These are phyloP conservation scores for Idaea biselata DNA, from an alignment of 2,888 invertebrate species.

Conservation along the genomic window DNA sequence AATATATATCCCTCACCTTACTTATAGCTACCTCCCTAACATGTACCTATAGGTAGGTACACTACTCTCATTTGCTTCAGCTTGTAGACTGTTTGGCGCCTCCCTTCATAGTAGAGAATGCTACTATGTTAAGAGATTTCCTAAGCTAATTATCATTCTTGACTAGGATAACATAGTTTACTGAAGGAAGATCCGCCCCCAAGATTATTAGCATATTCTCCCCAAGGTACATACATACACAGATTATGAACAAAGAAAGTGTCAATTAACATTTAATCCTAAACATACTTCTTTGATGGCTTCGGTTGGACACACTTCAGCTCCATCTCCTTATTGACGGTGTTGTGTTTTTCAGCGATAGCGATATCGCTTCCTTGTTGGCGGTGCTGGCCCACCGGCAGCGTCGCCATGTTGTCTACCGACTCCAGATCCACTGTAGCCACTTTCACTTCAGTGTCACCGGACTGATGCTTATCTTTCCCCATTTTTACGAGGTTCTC, in stretches of 20 bases:
- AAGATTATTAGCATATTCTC: neutral
- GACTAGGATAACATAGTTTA: neutral
- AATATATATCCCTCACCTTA: neutral
- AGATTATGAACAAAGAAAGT: slow-evolving; percentile 25
- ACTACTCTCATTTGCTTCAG: neutral
- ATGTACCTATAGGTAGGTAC: neutral
- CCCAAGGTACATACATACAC: neutral
- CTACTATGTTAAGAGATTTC: neutral
- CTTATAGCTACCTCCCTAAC: neutral
- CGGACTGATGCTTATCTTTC: slow-evolving; percentile 74
- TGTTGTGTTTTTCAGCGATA: slow-evolving; percentile 90
- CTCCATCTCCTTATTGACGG: slow-evolving; percentile 93
- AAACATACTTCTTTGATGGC: slow-evolving; percentile 89
- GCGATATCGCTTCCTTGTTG: slow-evolving; percentile 85
- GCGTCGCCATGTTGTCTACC: slow-evolving; percentile 93
- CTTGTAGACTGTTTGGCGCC: neutral
- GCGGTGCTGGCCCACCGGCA: slow-evolving; percentile 90
- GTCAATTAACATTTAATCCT: slow-evolving; percentile 17
- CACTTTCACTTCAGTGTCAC: slow-evolving; percentile 91
- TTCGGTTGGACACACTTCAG: slow-evolving; percentile 91
- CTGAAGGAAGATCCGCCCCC: neutral
- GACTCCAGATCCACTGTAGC: slow-evolving; percentile 93
- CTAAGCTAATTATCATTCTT: too few species aligned
- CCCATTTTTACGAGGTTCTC: slow-evolving; percentile 51
- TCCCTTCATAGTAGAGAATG: neutral